Evolutionary conservation across 2,888 invertebrate species (phyloP).

Genomic region (Andrena minutula): DNA sequence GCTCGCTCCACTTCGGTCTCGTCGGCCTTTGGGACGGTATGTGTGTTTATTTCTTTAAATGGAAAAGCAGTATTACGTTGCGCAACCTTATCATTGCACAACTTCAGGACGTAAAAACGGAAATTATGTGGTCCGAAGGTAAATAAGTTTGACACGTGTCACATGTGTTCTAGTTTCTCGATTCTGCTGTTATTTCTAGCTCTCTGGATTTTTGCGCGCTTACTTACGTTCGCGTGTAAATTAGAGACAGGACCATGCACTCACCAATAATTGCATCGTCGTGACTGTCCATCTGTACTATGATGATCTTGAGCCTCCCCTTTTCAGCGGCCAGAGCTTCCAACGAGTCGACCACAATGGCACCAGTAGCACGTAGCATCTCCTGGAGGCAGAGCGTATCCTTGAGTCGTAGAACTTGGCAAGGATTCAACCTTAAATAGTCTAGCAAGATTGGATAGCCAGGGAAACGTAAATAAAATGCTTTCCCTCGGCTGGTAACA

Average conservation of each 20-base stretch:
- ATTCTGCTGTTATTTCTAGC: too few relatives aligned
- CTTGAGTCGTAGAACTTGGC: constrained; percentile 55
- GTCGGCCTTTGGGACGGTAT: not conserved
- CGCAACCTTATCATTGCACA: too few relatives aligned
- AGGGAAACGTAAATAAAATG: constrained; percentile 55
- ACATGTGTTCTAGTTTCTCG: too few relatives aligned
- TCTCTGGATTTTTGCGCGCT: too few relatives aligned
- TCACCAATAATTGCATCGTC: constrained; percentile 67
- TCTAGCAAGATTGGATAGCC: constrained; percentile 19
- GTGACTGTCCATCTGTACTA: constrained; percentile 63
- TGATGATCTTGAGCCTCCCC: constrained; percentile 64
- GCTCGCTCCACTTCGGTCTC: not conserved
- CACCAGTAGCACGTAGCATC: constrained; percentile 73
- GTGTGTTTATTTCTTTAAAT: not conserved
- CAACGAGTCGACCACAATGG: constrained; percentile 64
- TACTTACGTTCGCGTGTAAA: not conserved
- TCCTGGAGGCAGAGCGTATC: constrained; percentile 68
- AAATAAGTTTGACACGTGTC: too few relatives aligned
- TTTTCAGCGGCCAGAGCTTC: constrained; percentile 58
- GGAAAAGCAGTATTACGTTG: not conserved
- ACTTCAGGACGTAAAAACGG: too few relatives aligned
- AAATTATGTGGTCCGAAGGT: too few relatives aligned
- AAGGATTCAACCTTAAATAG: constrained; percentile 49
- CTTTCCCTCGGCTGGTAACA: constrained; percentile 2
- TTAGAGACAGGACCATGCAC: constrained; percentile 1